These are phyloP conservation scores for Halesus radiatus DNA, from an alignment of 1,140 invertebrate genomes.

Conservation along the genomic window DNA sequence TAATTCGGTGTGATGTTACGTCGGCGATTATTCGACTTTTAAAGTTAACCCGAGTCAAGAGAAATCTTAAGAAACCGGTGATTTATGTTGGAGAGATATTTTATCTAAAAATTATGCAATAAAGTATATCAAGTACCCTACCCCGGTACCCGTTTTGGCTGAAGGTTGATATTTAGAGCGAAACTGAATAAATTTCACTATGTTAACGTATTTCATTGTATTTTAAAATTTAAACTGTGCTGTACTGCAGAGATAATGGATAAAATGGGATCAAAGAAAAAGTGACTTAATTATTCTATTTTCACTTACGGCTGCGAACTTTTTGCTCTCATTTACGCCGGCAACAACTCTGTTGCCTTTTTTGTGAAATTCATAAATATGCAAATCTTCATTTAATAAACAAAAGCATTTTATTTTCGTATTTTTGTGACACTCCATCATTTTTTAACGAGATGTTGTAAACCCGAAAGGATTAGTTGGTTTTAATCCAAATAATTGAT, in stretches of 20 bases:
- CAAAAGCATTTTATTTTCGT: background rate
- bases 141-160: conserved; percentile 4
- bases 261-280: conserved; percentile 33
- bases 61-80: conserved; percentile 9
- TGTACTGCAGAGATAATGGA: conserved; percentile 34
- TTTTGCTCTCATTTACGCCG: conserved; percentile 13
- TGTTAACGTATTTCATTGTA: conserved; percentile 49
- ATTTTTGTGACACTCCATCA: conserved; percentile 5
- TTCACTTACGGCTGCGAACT: background rate
- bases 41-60: background rate
- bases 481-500: no score
- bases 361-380: conserved; percentile 22
- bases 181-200: conserved; percentile 54
- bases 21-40: background rate
- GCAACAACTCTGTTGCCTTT: background rate
- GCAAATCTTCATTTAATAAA: conserved; percentile 12
- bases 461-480: no score
- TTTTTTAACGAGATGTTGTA: no score
- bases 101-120: conserved; percentile 44
- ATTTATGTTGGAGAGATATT: conserved; percentile 28
- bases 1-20: background rate
- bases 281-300: conserved; percentile 26
- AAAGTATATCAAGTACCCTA: background rate
- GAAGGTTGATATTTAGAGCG: conserved; percentile 49
- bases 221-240: conserved; percentile 33